Evolutionary conservation across 2,888 invertebrate genomes (phyloP).

Genomic region (Athripsodes cinereus): DNA sequence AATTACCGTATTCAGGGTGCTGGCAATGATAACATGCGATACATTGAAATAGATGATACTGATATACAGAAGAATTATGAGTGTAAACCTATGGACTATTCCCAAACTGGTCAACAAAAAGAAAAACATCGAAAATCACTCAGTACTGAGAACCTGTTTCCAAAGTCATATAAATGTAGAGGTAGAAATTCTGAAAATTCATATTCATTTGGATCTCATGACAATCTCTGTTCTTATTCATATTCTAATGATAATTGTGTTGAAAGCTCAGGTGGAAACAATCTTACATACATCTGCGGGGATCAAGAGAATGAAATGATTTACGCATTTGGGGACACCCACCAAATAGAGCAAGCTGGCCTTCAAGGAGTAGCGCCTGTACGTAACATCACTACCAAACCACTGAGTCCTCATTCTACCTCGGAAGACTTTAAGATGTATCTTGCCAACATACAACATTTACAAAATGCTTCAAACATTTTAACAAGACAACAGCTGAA

Average conservation of each 20-base stretch:
- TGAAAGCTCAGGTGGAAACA: slow-evolving; percentile 30
- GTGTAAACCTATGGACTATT: slow-evolving; percentile 7
- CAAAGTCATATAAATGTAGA: slow-evolving; percentile 46
- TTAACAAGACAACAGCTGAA: slow-evolving; percentile 55
- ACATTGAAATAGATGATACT: slow-evolving; percentile 44
- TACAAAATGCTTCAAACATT: slow-evolving; percentile 64
- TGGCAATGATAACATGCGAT: slow-evolving; percentile 33
- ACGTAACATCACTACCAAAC: slow-evolving; percentile 56
- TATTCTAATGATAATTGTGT: slow-evolving; percentile 39
- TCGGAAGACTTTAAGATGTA: slow-evolving; percentile 67
- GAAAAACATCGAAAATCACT: slow-evolving; percentile 48
- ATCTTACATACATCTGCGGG: slow-evolving; percentile 42
- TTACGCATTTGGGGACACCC: slow-evolving; percentile 44
- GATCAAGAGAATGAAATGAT: slow-evolving; percentile 50
- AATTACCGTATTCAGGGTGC: slow-evolving; percentile 28
- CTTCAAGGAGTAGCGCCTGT: slow-evolving; percentile 36
- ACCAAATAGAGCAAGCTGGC: slow-evolving; percentile 34
- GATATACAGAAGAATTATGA: slow-evolving; percentile 35
- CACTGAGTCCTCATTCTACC: slow-evolving; percentile 58
- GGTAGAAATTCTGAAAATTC: slow-evolving; percentile 37
- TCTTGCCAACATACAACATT: slow-evolving; percentile 64
- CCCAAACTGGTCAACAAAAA: slow-evolving; percentile 15
- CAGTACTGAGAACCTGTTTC: slow-evolving; percentile 56
- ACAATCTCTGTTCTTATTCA: slow-evolving; percentile 48
- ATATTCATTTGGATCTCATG: slow-evolving; percentile 44